Base-by-base conservation (phyloP, 92 coral and sea anemone genomes). In the Micromussa lordhowensis region DNA sequence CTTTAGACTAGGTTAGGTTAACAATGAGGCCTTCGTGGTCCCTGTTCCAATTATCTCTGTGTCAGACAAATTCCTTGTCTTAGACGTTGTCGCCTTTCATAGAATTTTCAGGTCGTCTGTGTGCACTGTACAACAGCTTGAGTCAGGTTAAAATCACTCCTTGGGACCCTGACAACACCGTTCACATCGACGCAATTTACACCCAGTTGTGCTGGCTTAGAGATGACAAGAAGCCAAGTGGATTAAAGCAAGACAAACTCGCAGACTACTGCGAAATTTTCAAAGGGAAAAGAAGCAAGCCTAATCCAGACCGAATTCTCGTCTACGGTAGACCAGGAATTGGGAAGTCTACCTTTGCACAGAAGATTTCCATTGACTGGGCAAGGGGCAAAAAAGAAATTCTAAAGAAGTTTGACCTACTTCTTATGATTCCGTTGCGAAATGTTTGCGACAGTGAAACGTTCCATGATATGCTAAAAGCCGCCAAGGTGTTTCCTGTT, bases 311-410 rank as follows among this genome's bases (percentile, higher is more conserved):
- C 32, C 30, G 87, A 72, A 84, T 84, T 59, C 49, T 84, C 5
- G 87, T 84, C 12, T 75, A 84, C 21, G 87, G 87, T 17, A 71
- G 51, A 34, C 78, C 79, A 1, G 87, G 87, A 28, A 84, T 84
- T 1, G 87, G 87, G 19, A 72, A 72, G 48, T 72, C 77, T 49
- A 72, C 77, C 77, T 72, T 72, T 32, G 77, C 77, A 1, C 21
- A 84, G 79, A 84, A 84, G 48, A 54, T 84, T 15, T 79, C 87
- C 32, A 75, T 84, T 3, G 87, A 84, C 54, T 84, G 87, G 87
- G 54, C 80, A 18, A 71, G 87, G 15, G 68, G 80, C 30, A 58
- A 29, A 54, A 84, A 71, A 32, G 85, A 82, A 48, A 36, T 24
- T 61, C 71, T 84, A 26, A 51, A 72, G 70, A 84, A 84, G 26